Base-by-base conservation (phyloP, 2,113 vertebrate genomes). In the Tragelaphus strepsiceros region DNA sequence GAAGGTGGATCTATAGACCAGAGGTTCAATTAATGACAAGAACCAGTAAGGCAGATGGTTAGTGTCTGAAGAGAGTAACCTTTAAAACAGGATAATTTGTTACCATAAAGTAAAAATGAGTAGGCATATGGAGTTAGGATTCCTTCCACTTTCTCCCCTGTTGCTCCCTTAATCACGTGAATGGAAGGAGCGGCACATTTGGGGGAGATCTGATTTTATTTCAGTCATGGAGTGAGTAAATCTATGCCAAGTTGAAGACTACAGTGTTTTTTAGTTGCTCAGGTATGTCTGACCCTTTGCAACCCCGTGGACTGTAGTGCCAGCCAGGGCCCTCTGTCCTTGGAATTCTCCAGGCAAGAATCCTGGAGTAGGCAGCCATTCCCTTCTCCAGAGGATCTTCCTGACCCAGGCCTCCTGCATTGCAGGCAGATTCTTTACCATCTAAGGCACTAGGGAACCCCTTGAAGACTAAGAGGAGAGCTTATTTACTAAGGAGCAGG, bases 241-340 rank as follows among this genome's bases (percentile, higher is more conserved):
- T 32, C 62, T 71, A 32, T 11, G 22, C 53, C 21, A 24, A 49
- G 58, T 4, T 74, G 39, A 71, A 74, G 59, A 58, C 35, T 13
- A 58, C 81, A 43, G 39, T 24, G 11, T 71, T 22, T 13, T n/a
- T 74, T 74, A 74, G 35, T 39, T 74, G 35, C 21, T 74, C 67
- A 74, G 35, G 39, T 74, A 74, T 39, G n/a, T 35, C 67, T 39
- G 67, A 39, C 35, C 67, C 35, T 74, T 74, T 39, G 21, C n/a
- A 74, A 39, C 10, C 67, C 35, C 0, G 0, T 24, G 67, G n/a
- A 74, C 67, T 39, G 35, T 13, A 74, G 35, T 0, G 0, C 35
- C 35, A 74, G 35, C 67, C 19, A 74, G 11, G 21, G 35, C 19
- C 19, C 35, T 74, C 35, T 74, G 67, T 24, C 67, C 67, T 71